Percentiles rank a stretch among this genome's conserved stretches.
phyloP scores from a whole-genome alignment of 2,888 invertebrate genomes.

The Bibio marci region DNA sequence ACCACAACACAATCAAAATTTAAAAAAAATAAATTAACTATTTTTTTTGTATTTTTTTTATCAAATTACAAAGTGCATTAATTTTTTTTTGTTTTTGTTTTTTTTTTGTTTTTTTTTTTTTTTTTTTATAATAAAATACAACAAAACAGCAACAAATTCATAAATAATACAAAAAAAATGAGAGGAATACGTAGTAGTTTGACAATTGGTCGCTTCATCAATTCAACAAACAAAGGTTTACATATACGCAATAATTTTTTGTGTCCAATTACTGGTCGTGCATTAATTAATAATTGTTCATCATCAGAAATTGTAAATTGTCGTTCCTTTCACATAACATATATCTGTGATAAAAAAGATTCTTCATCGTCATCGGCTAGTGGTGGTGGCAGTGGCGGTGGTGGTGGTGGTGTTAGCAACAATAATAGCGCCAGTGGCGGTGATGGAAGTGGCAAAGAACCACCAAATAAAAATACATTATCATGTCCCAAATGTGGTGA shows the following conservation, averaged over 20 bases:
- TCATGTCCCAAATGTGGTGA: slow-evolving; percentile 95
- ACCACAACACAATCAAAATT: no score
- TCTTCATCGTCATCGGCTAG: slow-evolving; percentile 10
- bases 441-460: slow-evolving; percentile 37
- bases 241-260: slow-evolving; percentile 6
- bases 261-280: no score
- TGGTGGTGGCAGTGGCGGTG: not conserved
- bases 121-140: no score
- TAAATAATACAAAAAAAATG: slow-evolving; percentile 1
- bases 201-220: slow-evolving; percentile 7
- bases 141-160: no score
- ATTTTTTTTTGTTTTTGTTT: no score
- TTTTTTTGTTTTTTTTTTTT: no score
- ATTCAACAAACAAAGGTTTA: slow-evolving; percentile 5
- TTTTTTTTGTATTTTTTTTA: no score
- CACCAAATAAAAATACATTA: slow-evolving; percentile 43
- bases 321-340: slow-evolving; percentile 11
- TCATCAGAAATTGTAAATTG: no score
- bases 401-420: slow-evolving; percentile 27
- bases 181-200: slow-evolving; percentile 8
- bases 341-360: slow-evolving; percentile 11
- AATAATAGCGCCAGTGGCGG: slow-evolving; percentile 21
- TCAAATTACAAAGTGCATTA: no score
- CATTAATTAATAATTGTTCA: no score
- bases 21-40: no score